Base-by-base conservation (phyloP, 2,797 vertebrate species). In the Acrossocheilus wenchowensis region DNA sequence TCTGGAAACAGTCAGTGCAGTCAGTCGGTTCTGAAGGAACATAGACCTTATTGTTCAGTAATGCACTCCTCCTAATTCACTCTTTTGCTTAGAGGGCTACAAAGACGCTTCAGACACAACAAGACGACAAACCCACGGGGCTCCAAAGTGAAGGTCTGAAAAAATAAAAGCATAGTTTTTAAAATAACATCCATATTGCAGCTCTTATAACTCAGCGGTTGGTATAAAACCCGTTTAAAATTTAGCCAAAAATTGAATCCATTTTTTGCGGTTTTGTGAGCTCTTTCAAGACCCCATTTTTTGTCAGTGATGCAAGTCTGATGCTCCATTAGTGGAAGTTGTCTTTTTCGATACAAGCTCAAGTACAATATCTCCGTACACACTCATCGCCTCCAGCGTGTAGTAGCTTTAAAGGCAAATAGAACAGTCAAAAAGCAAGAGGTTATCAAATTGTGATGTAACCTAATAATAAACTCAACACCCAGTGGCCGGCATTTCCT, bases 381-480 rank as follows among this genome's bases (percentile, higher is more conserved):
- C 81, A 85, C 77, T 64, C 73, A 50, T 91, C 89, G 92, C 95
- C 93, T 92, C 81, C 19, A 85, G 90, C 73, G 87, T 89, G 88
- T 90, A 90, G 57, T n/a, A 10, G 50, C 90, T 93, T 93, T 90
- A 89, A 94, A 95, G 95, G 94, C 93, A 94, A 93, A 93, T 92
- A 94, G 92, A 94, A 94, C 92, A 95, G 95, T 95, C 94, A 95
- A 93, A 93, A 92, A 90, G 90, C 92, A 93, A 93, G 92, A 92
- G 94, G 93, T 93, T 94, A 95, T 95, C 93, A 94, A 91, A 95
- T 92, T 94, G 92, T 94, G 92, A 89, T 92, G 92, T 90, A 95
- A 96, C 95, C 92, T 94, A 95, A 95, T 95, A 95, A 95, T 94
- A 88, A 84, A 57, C 90, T 89, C 91, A 92, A 91, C 93, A 90